Evolutionary conservation across 2,888 invertebrate species (phyloP).

Genomic region (Glyphotaelius pellucidus): DNA sequence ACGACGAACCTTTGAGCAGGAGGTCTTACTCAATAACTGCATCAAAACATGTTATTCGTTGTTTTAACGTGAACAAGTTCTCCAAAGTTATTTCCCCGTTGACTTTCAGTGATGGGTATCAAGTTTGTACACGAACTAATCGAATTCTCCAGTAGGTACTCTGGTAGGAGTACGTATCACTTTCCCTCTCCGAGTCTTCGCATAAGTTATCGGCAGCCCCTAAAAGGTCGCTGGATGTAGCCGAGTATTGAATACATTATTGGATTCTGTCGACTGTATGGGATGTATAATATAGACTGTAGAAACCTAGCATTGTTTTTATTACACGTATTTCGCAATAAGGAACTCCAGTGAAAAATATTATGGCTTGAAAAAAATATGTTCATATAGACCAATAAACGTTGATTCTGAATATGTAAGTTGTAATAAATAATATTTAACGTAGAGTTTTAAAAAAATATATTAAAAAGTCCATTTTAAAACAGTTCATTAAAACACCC

Average conservation of each 20-base stretch:
- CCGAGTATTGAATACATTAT: slow-evolving; percentile 53
- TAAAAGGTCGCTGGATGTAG: slow-evolving; percentile 29
- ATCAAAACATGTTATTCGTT: background rate
- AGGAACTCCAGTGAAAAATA: too few species aligned
- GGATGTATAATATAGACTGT: background rate
- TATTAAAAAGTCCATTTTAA: too few species aligned
- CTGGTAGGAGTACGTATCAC: background rate
- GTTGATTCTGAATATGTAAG: too few species aligned
- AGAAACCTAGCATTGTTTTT: background rate
- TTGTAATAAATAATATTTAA: too few species aligned
- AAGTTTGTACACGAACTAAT: slow-evolving; percentile 36
- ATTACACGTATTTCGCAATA: background rate
- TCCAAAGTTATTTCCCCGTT: background rate
- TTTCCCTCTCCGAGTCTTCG: slow-evolving; percentile 15
- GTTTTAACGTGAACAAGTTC: background rate
- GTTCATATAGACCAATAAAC: too few species aligned
- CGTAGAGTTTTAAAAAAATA: too few species aligned
- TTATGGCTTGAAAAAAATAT: too few species aligned
- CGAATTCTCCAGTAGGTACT: slow-evolving; percentile 31
- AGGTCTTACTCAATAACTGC: too few species aligned
- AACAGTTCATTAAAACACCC: too few species aligned
- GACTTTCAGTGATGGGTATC: slow-evolving; percentile 48
- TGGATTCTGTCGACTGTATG: background rate
- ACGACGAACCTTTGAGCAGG: too few species aligned
- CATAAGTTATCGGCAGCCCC: slow-evolving; percentile 18